Base-by-base conservation (phyloP, 2,888 invertebrate species). In the Phengaris alcon region DNA sequence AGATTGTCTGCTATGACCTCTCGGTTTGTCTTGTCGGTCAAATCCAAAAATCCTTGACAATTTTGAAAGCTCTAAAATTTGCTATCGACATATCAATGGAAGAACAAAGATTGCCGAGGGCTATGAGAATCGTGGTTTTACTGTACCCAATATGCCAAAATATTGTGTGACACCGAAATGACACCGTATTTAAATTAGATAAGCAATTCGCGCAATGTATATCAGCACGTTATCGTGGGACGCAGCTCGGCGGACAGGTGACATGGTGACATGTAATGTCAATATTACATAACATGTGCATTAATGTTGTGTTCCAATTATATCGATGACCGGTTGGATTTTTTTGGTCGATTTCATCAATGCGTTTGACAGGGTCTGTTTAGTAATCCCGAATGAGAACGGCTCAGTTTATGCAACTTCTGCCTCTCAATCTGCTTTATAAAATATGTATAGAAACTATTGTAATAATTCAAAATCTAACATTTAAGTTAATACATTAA, bases 271-370 rank as follows among this genome's bases (percentile, higher is more conserved):
- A 82, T 81, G 79, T 78, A 81, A 81, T 81, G 82, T 82, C 81
- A 82, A 82, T 78, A 83, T 87, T 88, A 84, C 86, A 82, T 86
- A 87, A 86, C 80, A 81, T 79, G 77, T 81, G 82, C 82, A 84
- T 81, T 78, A 78, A 79, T 88, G 85, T 90, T 87, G 86, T 86
- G 91, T 90, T 88, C 91, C 85, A 91, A 88, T 90, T 90, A 86
- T 83, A 81, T 80, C 82, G 81, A 74, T 81, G 82, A 88, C 88
- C 85, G 87, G 89, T 89, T 87, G 80, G 80, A 82, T 82, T 83
- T 73, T 70, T 72, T 72, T 72, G 72, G 35, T 52, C 35, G 52
- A 52, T 72, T 72, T 72, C 72, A 54, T 70, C 70, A 70, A 70
- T 22, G 15, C 22, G 22, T 70, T 81, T 83, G 84, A 85, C 82